Evolutionary conservation across 2,888 invertebrate species (phyloP), one percentile per base, ranked within the genome.

Genomic region (Erebia ligea): DNA sequence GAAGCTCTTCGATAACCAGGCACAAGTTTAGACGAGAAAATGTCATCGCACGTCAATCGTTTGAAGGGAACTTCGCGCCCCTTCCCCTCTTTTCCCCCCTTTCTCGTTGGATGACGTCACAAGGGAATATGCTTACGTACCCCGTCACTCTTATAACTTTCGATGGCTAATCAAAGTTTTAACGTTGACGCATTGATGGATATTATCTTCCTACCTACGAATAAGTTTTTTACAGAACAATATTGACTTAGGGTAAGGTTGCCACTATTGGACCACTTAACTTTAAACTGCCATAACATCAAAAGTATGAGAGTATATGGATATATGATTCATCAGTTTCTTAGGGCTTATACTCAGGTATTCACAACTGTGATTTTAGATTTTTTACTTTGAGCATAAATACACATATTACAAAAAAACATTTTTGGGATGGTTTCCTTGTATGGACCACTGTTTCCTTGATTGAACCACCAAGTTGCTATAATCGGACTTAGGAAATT

Each of bases 41-140:
- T 83, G 83, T 90, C 90, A 87, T 87, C 87, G 88, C 84, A 84
- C 85, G 85, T 90, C 88, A 87, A 84, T 85, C 76, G 81, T 86
- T 86, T 89, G 88, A 89, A 88, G 89, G 84, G 85, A 86, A 83
- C 81, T 81, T 76, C 79, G 76, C 81, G 78, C 78, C 80, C 76
- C 79, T 76, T 72, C 72, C 72, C 74, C 64, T 73, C 70, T 76
- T 75, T 72, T 73, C 72, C 74, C 64, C 74, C 69, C 76, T 75
- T 75, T 73, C 78, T 71, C 70, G 67, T 73, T 69, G 67, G 74
- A 75, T 89, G 86, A 88, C 86, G 86, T 88, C 88, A 88, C 76
- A 76, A 75, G 69, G 77, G 77, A 76, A 76, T 79, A 79, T 77
- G 76, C 79, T 77, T 69, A 76, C 80, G 78, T 69, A 77, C 75